Base-by-base conservation (phyloP, 2,888 invertebrate genomes). In the Phalera bucephala region DNA sequence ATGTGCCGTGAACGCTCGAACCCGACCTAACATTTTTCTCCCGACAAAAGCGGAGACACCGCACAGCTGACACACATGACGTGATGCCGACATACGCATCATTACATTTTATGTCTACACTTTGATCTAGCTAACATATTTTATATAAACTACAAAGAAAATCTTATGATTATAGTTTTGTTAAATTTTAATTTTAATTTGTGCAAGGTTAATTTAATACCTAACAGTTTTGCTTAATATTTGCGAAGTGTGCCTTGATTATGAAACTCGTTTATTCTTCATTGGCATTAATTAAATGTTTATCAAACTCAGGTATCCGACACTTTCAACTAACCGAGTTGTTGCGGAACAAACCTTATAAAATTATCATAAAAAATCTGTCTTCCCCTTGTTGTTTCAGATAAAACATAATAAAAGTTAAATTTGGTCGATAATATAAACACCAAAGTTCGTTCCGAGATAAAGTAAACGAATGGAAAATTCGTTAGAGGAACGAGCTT, bases 1-100 rank as follows among this genome's bases (percentile, higher is more conserved):
- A 87, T 83, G 86, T 84, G 78, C 64, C 80, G 84, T 84, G 80
- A 83, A 81, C 79, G 75, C 79, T 79, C 73, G 60, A 76, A 73
- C 21, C 21, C 73, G 72, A 57, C 63, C 66, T 59, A 73, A 71
- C 79, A 80, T 85, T 83, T 84, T 81, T 78, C 81, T 76, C 73
- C 66, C 66, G 70, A 81, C 84, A 80, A 83, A 80, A 75, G 81
- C 74, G 73, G 65, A 75, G 74, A 71, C 72, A 64, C 48, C 67
- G 56, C 70, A 70, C 73, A 73, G 62, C 63, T 61, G 67, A 57
- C 41, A 41, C 40, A 55, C 55, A 51, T 51, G 38, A 36, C 49
- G 45, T n/a, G n/a, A n/a, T n/a, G 55, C 54, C 48, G 40, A 56
- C 57, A 55, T 48, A 53, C 52, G 45, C 45, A 41, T 19, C 19